phyloP scores from a whole-genome alignment of 2,888 invertebrate species.

The Drosophila ustulata region DNA sequence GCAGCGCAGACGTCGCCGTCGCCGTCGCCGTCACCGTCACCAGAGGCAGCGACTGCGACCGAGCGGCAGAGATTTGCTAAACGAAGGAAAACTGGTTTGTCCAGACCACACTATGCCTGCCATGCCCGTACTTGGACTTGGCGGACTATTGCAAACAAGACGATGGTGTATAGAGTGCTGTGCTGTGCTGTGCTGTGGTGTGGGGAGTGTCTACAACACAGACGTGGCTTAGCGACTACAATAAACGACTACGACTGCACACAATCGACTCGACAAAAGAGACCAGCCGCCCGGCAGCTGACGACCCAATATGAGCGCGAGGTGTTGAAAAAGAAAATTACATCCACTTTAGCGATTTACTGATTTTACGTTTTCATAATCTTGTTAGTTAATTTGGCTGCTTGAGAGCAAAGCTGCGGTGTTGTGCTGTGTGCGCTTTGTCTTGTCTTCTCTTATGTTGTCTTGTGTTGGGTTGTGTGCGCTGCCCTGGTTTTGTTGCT shows the following conservation, averaged over 20 bases:
- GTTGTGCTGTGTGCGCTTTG: constrained; percentile 13
- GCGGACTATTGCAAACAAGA: constrained; percentile 52
- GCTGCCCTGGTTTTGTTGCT: constrained; percentile 5
- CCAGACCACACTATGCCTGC: constrained; percentile 25
- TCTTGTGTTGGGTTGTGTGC: not conserved
- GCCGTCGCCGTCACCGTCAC: constrained; percentile 24
- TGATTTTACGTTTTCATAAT: constrained; percentile 83
- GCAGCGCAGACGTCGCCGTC: constrained; percentile 53
- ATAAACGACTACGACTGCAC: constrained; percentile 49
- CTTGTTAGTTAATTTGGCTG: constrained; percentile 82
- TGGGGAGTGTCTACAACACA: constrained; percentile 55
- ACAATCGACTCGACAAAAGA: constrained; percentile 66
- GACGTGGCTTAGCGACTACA: constrained; percentile 59
- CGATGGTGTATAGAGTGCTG: constrained; percentile 44
- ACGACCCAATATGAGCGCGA: constrained; percentile 80
- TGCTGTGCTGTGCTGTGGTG: constrained; percentile 14
- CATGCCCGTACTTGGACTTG: constrained; percentile 11
- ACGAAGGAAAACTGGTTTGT: constrained; percentile 77
- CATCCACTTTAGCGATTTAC: constrained; percentile 84
- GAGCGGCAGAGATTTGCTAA: constrained; percentile 76
- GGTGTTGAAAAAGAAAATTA: constrained; percentile 85
- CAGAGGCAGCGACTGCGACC: constrained; percentile 47
- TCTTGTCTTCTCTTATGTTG: not conserved
- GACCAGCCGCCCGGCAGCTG: constrained; percentile 76
- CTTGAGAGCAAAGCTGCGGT: constrained; percentile 48